These are phyloP conservation scores for Macrosiphum euphorbiae DNA, from an alignment of 2,888 invertebrate genomes.

Conservation along the genomic window DNA sequence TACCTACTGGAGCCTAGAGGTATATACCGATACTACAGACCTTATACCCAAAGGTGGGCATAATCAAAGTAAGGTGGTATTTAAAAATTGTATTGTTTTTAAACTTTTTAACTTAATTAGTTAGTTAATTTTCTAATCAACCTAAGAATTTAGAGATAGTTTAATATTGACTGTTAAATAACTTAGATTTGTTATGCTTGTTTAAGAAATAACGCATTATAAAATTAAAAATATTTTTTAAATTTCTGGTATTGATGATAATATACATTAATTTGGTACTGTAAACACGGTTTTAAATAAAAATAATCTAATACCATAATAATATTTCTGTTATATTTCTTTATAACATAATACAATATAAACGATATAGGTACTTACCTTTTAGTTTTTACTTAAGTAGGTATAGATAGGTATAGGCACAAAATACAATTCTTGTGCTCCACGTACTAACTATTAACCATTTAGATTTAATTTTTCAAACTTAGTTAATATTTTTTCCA, in stretches of 20 bases:
- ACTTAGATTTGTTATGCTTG: neutral
- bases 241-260: neutral
- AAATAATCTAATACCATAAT: neutral
- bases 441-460: neutral
- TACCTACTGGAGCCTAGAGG: neutral
- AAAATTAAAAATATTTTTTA: too few relatives aligned
- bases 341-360: neutral
- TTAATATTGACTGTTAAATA: neutral
- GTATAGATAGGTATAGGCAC: neutral
- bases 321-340: neutral
- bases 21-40: neutral
- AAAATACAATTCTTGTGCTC: neutral
- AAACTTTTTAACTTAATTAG: neutral
- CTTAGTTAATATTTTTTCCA: neutral
- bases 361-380: too few relatives aligned
- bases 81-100: too few relatives aligned
- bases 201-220: neutral
- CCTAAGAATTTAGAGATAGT: neutral
- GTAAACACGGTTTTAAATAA: neutral
- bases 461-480: neutral
- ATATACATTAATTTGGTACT: neutral
- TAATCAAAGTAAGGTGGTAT: too few relatives aligned
- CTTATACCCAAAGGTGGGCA: neutral
- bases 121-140: neutral
- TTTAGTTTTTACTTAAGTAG: too few relatives aligned